Conservation (phyloP, 1,140 invertebrate species). For the Orchestia grillus region DNA sequence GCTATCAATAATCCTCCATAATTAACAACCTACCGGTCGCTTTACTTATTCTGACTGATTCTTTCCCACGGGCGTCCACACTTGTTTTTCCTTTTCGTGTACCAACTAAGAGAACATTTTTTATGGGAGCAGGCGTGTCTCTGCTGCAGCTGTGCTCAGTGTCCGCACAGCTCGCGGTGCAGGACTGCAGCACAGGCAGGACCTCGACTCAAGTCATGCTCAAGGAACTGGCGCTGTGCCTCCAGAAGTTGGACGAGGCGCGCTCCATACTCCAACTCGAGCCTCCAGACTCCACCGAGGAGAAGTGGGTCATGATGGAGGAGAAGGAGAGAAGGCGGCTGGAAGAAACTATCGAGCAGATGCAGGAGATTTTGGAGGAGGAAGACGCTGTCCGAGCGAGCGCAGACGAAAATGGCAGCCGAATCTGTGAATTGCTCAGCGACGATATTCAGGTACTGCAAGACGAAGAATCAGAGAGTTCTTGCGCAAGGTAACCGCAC, state of each 20-base stretch:
- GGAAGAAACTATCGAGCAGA: slow-evolving; percentile 2
- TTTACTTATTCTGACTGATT: background rate
- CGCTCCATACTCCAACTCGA: slow-evolving; percentile 57
- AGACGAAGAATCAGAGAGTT: background rate
- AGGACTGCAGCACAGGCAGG: slow-evolving; percentile 16
- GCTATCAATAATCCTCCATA: background rate
- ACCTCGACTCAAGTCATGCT: slow-evolving; percentile 44
- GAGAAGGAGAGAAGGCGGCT: slow-evolving; percentile 33
- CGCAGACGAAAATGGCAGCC: background rate
- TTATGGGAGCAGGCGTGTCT: slow-evolving; percentile 56
- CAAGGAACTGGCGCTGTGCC: slow-evolving; percentile 12
- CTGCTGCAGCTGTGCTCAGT: slow-evolving; percentile 58
- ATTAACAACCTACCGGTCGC: background rate
- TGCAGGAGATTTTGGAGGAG: background rate
- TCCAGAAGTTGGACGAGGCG: slow-evolving; percentile 58
- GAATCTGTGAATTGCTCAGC: background rate
- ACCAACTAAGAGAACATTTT: background rate
- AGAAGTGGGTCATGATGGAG: slow-evolving; percentile 55
- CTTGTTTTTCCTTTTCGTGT: background rate
- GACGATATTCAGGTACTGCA: background rate
- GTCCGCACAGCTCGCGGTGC: slow-evolving; percentile 44
- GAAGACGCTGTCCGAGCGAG: background rate
- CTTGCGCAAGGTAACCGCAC: background rate
- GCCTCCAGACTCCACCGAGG: slow-evolving; percentile 58
- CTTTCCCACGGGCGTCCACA: background rate